These are phyloP conservation scores for Pollimyrus isidori DNA, from an alignment of 2,113 vertebrate species.

Conservation along the genomic window DNA sequence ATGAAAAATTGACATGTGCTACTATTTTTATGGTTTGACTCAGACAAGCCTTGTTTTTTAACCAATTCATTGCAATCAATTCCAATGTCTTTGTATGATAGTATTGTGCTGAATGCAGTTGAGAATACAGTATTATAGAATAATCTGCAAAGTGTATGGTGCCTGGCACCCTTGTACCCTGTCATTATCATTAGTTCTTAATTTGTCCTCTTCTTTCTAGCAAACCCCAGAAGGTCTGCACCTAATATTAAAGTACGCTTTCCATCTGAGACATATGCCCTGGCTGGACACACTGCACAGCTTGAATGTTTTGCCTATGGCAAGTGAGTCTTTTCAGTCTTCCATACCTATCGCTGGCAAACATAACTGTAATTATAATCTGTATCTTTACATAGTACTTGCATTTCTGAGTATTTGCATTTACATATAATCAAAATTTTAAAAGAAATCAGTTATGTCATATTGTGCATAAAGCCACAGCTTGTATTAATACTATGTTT, in stretches of 20 bases:
- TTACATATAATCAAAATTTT: background rate
- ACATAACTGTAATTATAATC: background rate
- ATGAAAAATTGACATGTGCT: background rate
- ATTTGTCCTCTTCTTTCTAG: slow-evolving; percentile 16
- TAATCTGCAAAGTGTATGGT: background rate
- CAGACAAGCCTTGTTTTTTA: background rate
- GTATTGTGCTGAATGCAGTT: background rate
- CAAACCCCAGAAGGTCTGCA: slow-evolving; percentile 68
- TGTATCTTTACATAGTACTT: background rate
- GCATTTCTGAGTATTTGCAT: background rate
- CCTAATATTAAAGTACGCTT: slow-evolving; percentile 87
- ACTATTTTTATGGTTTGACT: background rate
- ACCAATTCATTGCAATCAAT: background rate
- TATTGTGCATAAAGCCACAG: background rate
- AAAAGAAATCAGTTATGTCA: background rate
- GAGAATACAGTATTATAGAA: background rate
- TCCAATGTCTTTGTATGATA: background rate
- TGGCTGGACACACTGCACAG: slow-evolving; percentile 74
- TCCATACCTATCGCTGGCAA: background rate
- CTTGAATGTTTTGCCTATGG: slow-evolving; percentile 93
- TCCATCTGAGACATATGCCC: slow-evolving; percentile 80
- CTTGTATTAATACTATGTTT: background rate
- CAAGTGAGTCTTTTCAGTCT: slow-evolving; percentile 66
- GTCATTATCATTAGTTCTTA: background rate
- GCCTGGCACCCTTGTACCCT: background rate